A percentile compares a stretch with the other conserved stretches of the same genome.
Conservation (phyloP, 1,140 invertebrate species). For the Pachypeltis micranthus region DNA sequence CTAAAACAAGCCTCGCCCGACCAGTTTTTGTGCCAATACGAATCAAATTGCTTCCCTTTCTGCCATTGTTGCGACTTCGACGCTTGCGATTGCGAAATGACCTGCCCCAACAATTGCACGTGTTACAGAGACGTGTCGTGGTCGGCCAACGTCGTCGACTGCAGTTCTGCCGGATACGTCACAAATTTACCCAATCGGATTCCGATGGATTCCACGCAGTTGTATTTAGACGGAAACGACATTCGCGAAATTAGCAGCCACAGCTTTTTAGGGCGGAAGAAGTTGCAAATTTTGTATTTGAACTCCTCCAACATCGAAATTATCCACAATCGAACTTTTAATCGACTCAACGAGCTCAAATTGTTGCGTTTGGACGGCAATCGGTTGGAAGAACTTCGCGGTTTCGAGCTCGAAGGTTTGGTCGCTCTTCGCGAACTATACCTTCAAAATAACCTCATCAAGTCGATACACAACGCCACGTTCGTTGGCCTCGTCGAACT, state of each 20-base stretch:
- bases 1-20: constrained; percentile 70
- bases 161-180: constrained; percentile 59
- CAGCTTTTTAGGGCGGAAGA: constrained; percentile 81
- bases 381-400: constrained; percentile 55
- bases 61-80: constrained; percentile 91
- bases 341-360: constrained; percentile 69
- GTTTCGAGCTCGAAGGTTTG: constrained; percentile 69
- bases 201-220: constrained; percentile 82
- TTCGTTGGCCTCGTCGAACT: constrained; percentile 60
- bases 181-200: constrained; percentile 64
- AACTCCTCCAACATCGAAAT: constrained; percentile 75
- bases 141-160: constrained; percentile 85
- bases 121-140: constrained; percentile 88
- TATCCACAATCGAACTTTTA: constrained; percentile 81
- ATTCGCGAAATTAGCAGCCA: constrained; percentile 64
- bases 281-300: constrained; percentile 65
- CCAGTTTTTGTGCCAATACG: constrained; percentile 84
- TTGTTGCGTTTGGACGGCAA: constrained; percentile 73
- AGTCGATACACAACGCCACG: constrained; percentile 59
- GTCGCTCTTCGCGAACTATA: constrained; percentile 49
- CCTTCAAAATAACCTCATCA: constrained; percentile 54
- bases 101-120: constrained; percentile 77
- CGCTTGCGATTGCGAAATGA: constrained; percentile 91
- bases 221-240: constrained; percentile 82
- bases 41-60: constrained; percentile 75